Percentiles rank a stretch among this genome's conserved stretches.
phyloP scores from a whole-genome alignment of 2,113 vertebrate species.

The Platichthys stellatus region DNA sequence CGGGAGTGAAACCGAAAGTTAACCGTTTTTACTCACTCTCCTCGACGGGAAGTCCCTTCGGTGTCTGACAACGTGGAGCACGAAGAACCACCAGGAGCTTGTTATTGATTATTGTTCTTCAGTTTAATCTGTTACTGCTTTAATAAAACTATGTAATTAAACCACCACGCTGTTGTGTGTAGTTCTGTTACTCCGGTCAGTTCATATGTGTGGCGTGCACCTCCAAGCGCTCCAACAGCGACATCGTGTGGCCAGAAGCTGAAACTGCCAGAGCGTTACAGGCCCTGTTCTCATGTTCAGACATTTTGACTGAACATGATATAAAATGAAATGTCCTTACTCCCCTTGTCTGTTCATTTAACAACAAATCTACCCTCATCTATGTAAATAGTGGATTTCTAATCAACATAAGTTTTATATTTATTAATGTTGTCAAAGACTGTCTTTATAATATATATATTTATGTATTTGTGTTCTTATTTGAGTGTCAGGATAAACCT shows the following conservation, averaged over 20 bases:
- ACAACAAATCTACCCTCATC: background rate
- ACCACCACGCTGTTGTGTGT: background rate
- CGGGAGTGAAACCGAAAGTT: slow-evolving; percentile 56
- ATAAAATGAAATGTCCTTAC: no score
- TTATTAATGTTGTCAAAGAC: no score
- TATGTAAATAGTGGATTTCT: no score
- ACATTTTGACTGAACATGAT: no score
- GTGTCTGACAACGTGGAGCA: background rate
- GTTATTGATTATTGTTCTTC: background rate
- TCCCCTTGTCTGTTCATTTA: no score
- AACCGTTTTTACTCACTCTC: no score
- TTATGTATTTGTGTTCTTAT: no score
- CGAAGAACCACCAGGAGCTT: no score
- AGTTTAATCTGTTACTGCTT: background rate
- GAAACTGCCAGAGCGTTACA: background rate
- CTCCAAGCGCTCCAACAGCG: background rate
- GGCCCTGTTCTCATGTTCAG: background rate
- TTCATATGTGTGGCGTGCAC: background rate
- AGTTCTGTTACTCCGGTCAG: background rate
- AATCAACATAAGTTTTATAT: no score
- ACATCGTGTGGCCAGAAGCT: background rate
- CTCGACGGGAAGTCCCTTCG: slow-evolving; percentile 37
- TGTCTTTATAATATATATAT: no score
- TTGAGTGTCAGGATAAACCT: no score
- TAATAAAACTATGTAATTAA: background rate